These are phyloP conservation scores for Pithys albifrons DNA, from an alignment of 2,113 vertebrate genomes.

Conservation along the genomic window DNA sequence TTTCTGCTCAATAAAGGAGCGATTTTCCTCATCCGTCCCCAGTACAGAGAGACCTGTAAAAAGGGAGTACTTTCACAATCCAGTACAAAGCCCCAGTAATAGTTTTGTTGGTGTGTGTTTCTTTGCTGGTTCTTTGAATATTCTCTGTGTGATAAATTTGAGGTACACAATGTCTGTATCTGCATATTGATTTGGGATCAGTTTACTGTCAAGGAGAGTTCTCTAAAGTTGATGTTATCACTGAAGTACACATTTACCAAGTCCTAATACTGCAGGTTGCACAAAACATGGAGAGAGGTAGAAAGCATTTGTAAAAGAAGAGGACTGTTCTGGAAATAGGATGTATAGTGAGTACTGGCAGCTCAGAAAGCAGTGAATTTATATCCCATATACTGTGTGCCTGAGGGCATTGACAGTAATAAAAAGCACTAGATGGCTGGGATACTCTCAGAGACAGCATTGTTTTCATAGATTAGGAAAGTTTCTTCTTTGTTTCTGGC, in stretches of 20 bases:
- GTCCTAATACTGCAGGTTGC: not conserved
- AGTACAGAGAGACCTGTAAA: not conserved
- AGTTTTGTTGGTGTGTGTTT: not conserved
- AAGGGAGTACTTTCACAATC: not conserved
- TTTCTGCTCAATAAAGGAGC: not conserved
- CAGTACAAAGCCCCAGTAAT: not conserved
- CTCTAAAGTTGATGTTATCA: not conserved
- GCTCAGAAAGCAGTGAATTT: not conserved
- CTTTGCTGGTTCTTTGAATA: not conserved
- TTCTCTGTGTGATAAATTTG: not conserved
- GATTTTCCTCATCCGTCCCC: not conserved
- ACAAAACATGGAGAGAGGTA: not conserved
- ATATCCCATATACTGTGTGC: not conserved
- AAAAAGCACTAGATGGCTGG: not conserved
- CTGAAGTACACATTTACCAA: not conserved
- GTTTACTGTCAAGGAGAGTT: not conserved
- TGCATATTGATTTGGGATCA: not conserved
- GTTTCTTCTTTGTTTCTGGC: not conserved
- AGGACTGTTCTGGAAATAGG: not conserved
- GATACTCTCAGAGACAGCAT: not conserved
- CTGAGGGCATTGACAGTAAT: not conserved
- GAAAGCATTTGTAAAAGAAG: not conserved
- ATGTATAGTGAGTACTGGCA: not conserved
- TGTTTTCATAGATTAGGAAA: conserved; percentile 30
- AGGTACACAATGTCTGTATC: not conserved